Conservation (phyloP, 2,113 vertebrate species). For the Corythaeola cristata region DNA sequence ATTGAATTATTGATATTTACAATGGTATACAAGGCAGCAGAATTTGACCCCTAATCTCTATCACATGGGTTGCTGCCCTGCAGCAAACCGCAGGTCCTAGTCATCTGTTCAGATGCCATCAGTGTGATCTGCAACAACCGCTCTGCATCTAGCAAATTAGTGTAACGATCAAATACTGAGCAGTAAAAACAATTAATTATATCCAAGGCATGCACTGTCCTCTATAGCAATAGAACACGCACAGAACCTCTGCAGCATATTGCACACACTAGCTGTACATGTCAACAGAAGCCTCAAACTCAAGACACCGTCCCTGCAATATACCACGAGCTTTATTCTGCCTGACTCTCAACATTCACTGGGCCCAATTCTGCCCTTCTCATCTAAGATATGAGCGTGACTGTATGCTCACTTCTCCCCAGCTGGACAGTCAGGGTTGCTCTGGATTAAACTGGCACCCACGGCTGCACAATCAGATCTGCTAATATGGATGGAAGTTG, state of each 20-base stretch:
- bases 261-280: neutral
- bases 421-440: neutral
- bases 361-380: neutral
- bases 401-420: neutral
- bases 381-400: neutral
- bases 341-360: neutral
- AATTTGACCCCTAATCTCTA: constrained; percentile 41
- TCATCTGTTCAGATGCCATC: neutral
- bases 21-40: neutral
- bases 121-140: neutral
- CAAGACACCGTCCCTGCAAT: neutral
- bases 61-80: neutral
- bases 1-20: constrained; percentile 41
- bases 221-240: neutral
- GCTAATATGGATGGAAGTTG: neutral
- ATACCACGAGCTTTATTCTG: neutral
- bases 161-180: neutral
- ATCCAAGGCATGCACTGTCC: neutral
- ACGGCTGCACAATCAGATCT: neutral
- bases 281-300: neutral
- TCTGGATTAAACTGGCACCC: neutral
- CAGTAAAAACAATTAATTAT: neutral
- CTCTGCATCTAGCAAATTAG: neutral
- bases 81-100: neutral
- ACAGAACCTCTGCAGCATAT: neutral